phyloP scores from a whole-genome alignment of 2,113 vertebrate species.

The Harpagus bidentatus region DNA sequence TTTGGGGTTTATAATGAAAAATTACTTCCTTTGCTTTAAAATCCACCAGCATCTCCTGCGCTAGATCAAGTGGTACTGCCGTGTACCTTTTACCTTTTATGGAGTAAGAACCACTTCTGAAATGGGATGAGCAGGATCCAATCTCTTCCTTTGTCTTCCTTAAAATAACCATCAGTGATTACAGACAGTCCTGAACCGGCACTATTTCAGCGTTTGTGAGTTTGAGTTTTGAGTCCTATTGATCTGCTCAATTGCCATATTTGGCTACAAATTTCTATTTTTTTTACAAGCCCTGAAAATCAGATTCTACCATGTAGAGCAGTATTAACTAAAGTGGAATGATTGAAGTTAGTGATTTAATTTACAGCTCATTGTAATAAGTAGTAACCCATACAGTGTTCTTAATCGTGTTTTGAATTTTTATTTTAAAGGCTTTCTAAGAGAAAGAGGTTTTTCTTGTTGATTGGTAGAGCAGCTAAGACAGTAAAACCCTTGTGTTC shows the following conservation, averaged over 20 bases:
- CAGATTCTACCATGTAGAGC: not conserved
- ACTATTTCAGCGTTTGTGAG: not conserved
- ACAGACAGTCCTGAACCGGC: not conserved
- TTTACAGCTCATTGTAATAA: not conserved
- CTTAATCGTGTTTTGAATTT: not conserved
- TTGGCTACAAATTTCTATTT: not conserved
- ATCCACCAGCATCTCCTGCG: not conserved
- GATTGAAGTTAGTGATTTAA: not conserved
- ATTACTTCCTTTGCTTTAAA: not conserved
- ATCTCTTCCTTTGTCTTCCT: not conserved
- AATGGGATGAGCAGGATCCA: not conserved
- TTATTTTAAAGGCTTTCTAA: not conserved
- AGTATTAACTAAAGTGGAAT: not conserved
- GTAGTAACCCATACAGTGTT: not conserved
- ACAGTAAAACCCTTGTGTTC: not conserved
- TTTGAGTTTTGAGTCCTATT: not conserved
- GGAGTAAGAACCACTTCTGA: not conserved
- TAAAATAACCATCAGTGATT: not conserved
- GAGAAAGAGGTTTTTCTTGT: not conserved
- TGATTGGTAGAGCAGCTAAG: not conserved
- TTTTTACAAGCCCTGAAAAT: not conserved
- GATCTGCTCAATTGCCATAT: not conserved
- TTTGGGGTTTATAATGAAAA: not conserved
- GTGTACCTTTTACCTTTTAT: not conserved
- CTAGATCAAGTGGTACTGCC: not conserved